Evolutionary conservation across 2,888 invertebrate species (phyloP).

Genomic region (Cartodere bifasciata): DNA sequence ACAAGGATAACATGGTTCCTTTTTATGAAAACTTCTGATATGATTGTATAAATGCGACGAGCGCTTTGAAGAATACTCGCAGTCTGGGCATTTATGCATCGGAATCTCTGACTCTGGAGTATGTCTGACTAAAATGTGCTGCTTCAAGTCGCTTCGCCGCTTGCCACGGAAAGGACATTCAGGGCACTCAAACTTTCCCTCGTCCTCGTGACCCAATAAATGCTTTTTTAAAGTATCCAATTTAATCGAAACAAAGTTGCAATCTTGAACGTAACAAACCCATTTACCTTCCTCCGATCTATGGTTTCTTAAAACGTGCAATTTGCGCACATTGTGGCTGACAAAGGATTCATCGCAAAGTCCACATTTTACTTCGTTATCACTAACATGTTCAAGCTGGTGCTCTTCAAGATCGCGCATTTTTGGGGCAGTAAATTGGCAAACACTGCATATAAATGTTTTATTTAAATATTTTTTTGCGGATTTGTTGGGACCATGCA

Average conservation of each 20-base stretch:
- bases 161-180: conserved; percentile 10
- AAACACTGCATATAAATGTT: conserved; percentile 6
- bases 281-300: too few species aligned
- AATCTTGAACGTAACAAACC: conserved; percentile 11
- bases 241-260: conserved; percentile 7
- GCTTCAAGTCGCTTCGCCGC: conserved; percentile 10
- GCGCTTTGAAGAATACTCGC: conserved; percentile 7
- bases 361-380: conserved; percentile 6
- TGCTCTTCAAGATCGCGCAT: conserved; percentile 5
- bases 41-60: conserved; percentile 9
- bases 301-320: too few species aligned
- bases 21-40: conserved; percentile 7
- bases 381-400: conserved; percentile 4
- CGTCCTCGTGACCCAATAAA: conserved; percentile 8
- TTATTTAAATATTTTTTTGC: too few species aligned
- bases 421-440: conserved; percentile 7
- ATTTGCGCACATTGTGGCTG: too few species aligned
- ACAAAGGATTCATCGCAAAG: conserved; percentile 6
- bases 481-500: conserved; percentile 7
- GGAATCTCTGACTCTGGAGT: conserved; percentile 5
- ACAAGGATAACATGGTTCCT: too few species aligned
- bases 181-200: conserved; percentile 10
- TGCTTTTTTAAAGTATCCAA: conserved; percentile 9
- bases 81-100: conserved; percentile 8
- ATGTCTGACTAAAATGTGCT: conserved; percentile 9